Percentiles rank a stretch among this genome's conserved stretches.
phyloP scores from a whole-genome alignment of 1,140 invertebrate species.

The Ruditapes philippinarum region DNA sequence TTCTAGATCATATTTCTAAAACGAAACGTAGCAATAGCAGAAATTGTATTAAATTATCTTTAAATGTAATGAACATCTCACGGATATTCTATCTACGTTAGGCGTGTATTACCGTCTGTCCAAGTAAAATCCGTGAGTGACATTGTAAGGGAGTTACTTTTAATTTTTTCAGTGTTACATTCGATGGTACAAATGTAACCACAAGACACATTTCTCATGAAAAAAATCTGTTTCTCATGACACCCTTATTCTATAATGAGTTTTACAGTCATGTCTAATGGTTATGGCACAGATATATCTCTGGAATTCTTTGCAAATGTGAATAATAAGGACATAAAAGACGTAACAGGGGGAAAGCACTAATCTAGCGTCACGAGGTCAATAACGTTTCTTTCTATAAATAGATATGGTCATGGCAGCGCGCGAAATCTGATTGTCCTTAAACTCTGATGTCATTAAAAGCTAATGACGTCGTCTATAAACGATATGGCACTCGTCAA shows the following conservation, averaged over 20 bases:
- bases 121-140: neutral
- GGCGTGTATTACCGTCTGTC: too few relatives aligned
- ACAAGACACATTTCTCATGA: slow-evolving; percentile 25
- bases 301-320: slow-evolving; percentile 56
- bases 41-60: too few relatives aligned
- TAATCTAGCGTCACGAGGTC: slow-evolving; percentile 19
- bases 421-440: slow-evolving; percentile 40
- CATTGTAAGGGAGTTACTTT: too few relatives aligned
- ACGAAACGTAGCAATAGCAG: too few relatives aligned
- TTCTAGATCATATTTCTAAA: too few relatives aligned
- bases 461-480: slow-evolving; percentile 4
- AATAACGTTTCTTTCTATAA: slow-evolving; percentile 20
- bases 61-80: too few relatives aligned
- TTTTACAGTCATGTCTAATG: slow-evolving; percentile 58
- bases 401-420: slow-evolving; percentile 52
- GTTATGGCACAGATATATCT: slow-evolving; percentile 57
- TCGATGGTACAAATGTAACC: neutral
- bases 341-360: neutral
- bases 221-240: slow-evolving; percentile 26
- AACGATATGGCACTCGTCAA: slow-evolving; percentile 31
- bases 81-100: too few relatives aligned
- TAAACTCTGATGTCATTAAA: neutral
- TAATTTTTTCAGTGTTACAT: neutral
- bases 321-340: slow-evolving; percentile 35
- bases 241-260: slow-evolving; percentile 45